phyloP scores from a whole-genome alignment of 1,140 invertebrate genomes.

The Caenorhabditis remanei region DNA sequence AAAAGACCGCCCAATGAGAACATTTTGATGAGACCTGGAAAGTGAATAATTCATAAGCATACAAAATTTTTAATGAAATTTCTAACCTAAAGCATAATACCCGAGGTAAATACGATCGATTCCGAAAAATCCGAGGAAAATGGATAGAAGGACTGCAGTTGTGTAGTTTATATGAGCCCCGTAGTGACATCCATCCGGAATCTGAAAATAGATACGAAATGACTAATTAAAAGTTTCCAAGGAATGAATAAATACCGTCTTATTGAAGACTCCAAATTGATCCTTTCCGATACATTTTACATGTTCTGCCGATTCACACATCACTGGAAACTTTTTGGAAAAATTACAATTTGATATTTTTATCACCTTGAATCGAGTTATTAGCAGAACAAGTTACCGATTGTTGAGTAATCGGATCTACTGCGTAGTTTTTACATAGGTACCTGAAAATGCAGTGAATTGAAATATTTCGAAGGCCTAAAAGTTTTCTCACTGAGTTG shows the following conservation, averaged over 20 bases:
- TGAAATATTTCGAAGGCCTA: not conserved
- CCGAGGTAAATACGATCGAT: conserved; percentile 95
- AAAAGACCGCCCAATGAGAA: conserved; percentile 96
- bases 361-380: conserved; percentile 42
- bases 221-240: not conserved
- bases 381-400: conserved; percentile 18
- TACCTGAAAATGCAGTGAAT: not conserved
- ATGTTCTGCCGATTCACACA: conserved; percentile 21
- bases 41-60: not conserved
- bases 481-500: conserved; percentile 1
- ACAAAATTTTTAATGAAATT: not conserved
- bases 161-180: conserved; percentile 94
- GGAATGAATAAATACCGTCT: not conserved
- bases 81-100: conserved; percentile 89
- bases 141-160: conserved; percentile 89
- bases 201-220: not conserved
- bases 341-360: not conserved
- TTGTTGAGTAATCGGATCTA: conserved; percentile 26
- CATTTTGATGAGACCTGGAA: conserved; percentile 85
- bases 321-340: not conserved
- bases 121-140: conserved; percentile 96
- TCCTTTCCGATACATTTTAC: conserved; percentile 27
- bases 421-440: conserved; percentile 15
- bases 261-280: conserved; percentile 34
- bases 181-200: conserved; percentile 83